Conservation (phyloP, 2,113 vertebrate species). For the Chaetops frenatus region DNA sequence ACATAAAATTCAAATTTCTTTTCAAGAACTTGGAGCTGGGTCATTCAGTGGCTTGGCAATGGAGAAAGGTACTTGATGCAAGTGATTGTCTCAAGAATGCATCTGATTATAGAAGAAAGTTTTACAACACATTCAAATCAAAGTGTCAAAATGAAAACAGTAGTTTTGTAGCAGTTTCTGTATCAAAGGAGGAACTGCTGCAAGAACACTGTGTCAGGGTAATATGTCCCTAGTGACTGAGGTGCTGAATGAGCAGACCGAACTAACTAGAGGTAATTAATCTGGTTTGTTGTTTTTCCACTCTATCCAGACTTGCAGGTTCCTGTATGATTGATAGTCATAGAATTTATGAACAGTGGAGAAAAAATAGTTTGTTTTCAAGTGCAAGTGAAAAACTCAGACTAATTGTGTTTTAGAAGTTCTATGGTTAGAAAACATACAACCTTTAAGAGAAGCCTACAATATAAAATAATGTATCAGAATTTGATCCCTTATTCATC, state of each 20-base stretch:
- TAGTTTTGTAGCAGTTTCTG: not conserved
- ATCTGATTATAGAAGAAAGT: not conserved
- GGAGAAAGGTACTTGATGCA: not conserved
- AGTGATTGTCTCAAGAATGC: not conserved
- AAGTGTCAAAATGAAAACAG: not conserved
- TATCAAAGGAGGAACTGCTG: not conserved
- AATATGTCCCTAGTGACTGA: not conserved
- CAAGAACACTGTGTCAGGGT: not conserved
- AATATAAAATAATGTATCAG: not conserved
- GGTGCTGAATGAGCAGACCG: not conserved
- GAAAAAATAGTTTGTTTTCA: not conserved
- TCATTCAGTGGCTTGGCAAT: not conserved
- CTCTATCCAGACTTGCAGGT: not conserved
- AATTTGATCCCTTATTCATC: not conserved
- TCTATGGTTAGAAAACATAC: not conserved
- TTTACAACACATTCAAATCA: not conserved
- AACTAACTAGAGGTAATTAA: not conserved
- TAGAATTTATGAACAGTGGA: not conserved
- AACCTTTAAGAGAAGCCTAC: not conserved
- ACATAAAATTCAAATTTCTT: not conserved
- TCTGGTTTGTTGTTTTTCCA: not conserved
- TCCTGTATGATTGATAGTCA: not conserved
- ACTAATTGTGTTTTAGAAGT: not conserved
- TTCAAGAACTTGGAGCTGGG: not conserved
- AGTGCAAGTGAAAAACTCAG: not conserved